A percentile compares a stretch with the other conserved stretches of the same genome.
Conservation (phyloP, 2,888 invertebrate genomes). For the Chelonus formosanus region DNA sequence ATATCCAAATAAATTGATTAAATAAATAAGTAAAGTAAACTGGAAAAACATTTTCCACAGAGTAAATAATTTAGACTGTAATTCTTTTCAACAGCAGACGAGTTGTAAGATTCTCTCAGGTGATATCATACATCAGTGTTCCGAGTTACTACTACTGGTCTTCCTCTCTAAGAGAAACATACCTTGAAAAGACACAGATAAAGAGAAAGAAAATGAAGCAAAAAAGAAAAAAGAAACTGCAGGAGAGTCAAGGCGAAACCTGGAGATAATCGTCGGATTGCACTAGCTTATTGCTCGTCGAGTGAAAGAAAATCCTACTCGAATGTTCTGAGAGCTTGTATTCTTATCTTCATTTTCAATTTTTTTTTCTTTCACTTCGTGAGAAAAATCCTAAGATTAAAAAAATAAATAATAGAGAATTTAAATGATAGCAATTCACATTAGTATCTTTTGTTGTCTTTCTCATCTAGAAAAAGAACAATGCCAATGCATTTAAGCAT, state of each 20-base stretch:
- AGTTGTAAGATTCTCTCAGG: constrained; percentile 29
- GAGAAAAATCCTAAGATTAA: no score
- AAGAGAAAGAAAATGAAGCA: not conserved
- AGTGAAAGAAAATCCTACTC: constrained; percentile 4
- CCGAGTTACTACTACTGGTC: constrained; percentile 32
- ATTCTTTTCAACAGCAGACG: constrained; percentile 1
- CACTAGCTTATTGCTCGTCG: constrained; percentile 9
- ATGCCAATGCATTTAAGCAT: no score
- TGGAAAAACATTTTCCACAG: not conserved
- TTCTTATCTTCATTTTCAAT: not conserved
- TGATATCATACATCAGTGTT: constrained; percentile 36
- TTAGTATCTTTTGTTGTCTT: no score
- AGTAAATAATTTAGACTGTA: not conserved
- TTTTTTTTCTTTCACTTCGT: no score
- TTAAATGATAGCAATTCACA: no score
- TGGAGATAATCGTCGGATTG: constrained; percentile 22
- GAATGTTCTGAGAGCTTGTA: constrained; percentile 1
- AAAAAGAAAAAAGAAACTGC: constrained; percentile 4
- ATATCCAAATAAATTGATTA: no score
- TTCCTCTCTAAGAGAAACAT: not conserved
- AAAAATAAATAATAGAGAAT: no score
- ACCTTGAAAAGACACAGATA: not conserved
- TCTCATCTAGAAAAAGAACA: no score
- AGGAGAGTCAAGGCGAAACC: not conserved
- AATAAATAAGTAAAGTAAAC: not conserved